phyloP scores from a whole-genome alignment of 2,113 vertebrate genomes.

The Paramisgurnus dabryanus region DNA sequence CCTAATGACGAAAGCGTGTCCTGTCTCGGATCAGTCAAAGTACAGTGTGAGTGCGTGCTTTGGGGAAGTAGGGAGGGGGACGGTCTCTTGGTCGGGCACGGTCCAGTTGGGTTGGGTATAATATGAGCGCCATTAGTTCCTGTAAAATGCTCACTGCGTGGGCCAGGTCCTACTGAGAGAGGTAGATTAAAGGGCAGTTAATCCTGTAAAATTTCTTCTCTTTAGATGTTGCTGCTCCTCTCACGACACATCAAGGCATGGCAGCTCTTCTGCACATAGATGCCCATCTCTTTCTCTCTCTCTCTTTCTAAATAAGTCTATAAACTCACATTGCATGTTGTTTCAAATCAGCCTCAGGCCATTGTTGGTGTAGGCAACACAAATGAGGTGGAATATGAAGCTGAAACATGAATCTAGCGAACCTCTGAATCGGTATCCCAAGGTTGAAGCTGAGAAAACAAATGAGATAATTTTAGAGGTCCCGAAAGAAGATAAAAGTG shows the following conservation, averaged over 20 bases:
- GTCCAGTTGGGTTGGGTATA: too few relatives aligned
- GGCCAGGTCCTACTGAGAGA: conserved; percentile 62
- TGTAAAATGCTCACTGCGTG: conserved; percentile 67
- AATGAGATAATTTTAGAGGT: not conserved
- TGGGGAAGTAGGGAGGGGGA: too few relatives aligned
- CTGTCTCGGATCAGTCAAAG: too few relatives aligned
- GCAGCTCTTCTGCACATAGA: conserved; percentile 7
- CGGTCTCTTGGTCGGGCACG: too few relatives aligned
- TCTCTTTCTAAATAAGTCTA: not conserved
- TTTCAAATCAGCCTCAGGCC: not conserved
- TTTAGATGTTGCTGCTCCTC: conserved; percentile 65
- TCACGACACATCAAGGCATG: conserved; percentile 53
- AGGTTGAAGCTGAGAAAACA: too few relatives aligned
- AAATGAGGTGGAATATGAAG: too few relatives aligned
- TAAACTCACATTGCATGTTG: not conserved
- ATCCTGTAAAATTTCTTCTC: conserved; percentile 70
- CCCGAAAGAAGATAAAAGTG: not conserved
- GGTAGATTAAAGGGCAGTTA: conserved; percentile 73
- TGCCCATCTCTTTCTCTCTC: not conserved
- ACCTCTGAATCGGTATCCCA: too few relatives aligned
- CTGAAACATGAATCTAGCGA: too few relatives aligned
- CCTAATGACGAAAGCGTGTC: too few relatives aligned
- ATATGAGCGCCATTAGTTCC: not conserved
- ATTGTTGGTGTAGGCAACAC: too few relatives aligned
- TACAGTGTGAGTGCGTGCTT: too few relatives aligned